Evolutionary conservation across 2,113 vertebrate genomes (phyloP).

Genomic region (Anser brachyrhynchus): DNA sequence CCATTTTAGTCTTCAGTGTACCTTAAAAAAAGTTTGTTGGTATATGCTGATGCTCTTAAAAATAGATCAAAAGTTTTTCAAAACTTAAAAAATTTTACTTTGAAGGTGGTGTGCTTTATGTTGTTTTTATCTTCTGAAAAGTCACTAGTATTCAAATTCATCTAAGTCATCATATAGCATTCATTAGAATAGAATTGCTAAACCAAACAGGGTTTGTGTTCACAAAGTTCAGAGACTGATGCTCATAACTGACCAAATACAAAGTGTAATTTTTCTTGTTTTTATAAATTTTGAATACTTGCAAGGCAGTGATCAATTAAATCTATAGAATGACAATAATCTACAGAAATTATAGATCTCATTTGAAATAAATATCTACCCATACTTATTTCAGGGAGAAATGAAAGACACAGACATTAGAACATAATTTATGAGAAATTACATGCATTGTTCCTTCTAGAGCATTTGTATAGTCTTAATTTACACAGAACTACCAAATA

Average conservation of each 20-base stretch:
- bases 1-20: not conserved
- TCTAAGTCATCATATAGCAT: not conserved
- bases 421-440: not conserved
- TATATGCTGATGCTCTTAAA: not conserved
- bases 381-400: not conserved
- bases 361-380: not conserved
- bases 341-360: not conserved
- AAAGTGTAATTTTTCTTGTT: not conserved
- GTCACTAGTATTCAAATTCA: not conserved
- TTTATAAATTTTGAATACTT: not conserved
- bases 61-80: not conserved
- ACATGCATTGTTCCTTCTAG: not conserved
- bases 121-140: not conserved
- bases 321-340: not conserved
- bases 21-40: not conserved
- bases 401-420: not conserved
- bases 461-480: not conserved
- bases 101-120: not conserved
- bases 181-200: not conserved
- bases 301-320: not conserved
- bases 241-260: not conserved
- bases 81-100: not conserved
- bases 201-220: not conserved
- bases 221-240: not conserved
- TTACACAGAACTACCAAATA: not conserved